phyloP scores from a whole-genome alignment of 2,888 invertebrate genomes.

The Vesta saturnalis region DNA sequence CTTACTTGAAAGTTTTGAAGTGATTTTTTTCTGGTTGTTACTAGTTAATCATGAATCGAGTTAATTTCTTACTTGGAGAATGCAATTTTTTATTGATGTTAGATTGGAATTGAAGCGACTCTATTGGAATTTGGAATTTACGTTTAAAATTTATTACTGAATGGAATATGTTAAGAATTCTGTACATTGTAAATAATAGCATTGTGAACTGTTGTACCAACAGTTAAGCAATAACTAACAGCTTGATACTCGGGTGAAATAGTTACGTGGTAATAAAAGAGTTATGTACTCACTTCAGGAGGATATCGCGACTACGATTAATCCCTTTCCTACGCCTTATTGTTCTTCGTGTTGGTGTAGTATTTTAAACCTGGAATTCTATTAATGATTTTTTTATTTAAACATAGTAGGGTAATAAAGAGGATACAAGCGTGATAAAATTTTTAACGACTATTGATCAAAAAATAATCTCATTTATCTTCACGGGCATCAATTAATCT shows the following conservation, averaged over 20 bases:
- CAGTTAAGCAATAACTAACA: slow-evolving; percentile 56
- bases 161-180: slow-evolving; percentile 57
- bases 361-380: background rate
- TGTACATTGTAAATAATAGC: slow-evolving; percentile 60
- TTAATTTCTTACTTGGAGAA: too few species aligned
- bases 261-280: slow-evolving; percentile 55
- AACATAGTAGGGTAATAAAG: background rate
- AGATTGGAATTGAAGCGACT: slow-evolving; percentile 34
- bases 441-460: slow-evolving; percentile 1
- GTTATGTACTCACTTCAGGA: slow-evolving; percentile 47
- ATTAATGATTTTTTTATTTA: background rate
- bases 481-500: slow-evolving; percentile 1
- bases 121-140: slow-evolving; percentile 46
- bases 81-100: slow-evolving; percentile 28
- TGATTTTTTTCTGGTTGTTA: slow-evolving; percentile 12
- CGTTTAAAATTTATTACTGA: slow-evolving; percentile 44
- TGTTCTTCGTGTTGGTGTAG: slow-evolving; percentile 8
- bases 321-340: slow-evolving; percentile 24
- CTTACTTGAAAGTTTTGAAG: background rate
- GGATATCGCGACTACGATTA: slow-evolving; percentile 24
- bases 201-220: slow-evolving; percentile 58
- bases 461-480: slow-evolving; percentile 1
- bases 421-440: background rate
- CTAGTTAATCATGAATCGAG: too few species aligned
- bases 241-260: slow-evolving; percentile 52